Evolutionary conservation across 2,888 invertebrate genomes (phyloP), one percentile per base, ranked within the genome.

Genomic region (Drosophila algonquin): DNA sequence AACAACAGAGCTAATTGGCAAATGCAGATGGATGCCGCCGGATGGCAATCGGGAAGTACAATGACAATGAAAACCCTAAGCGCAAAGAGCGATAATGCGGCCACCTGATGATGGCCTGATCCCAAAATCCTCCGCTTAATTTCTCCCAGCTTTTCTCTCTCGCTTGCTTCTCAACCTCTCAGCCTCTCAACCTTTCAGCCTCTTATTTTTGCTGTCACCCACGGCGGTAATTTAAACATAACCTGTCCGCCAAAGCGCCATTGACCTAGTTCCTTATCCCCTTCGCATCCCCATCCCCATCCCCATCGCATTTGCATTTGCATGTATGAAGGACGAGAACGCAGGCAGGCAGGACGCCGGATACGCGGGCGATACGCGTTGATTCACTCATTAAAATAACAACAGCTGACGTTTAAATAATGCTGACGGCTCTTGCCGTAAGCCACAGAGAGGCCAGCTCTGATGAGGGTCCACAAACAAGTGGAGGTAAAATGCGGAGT

Each of bases 321-420:
- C 68, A 55, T 50, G 48, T 67, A 69, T 51, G 69, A 60, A 53
- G 69, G 70, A 70, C 59, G 40, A 14, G 40, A 40, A 1, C 14
- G 40, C 40, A 40, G 40, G 40, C 40, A 40, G 40, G 40, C 40
- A 40, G 40, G n/a, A 47, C 21, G 57, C 45, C 27, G 67, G 72
- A 65, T 54, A 44, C 21, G 40, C 62, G 48, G 54, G 53, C 53
- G 40, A 40, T 40, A 40, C 40, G 63, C 67, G 71, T 70, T 81
- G 76, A 83, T 84, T 87, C 76, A 78, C 81, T 72, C 74, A 87
- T 81, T 87, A 53, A 81, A 83, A 72, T 75, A 67, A 74, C 81
- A 83, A 65, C 81, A 74, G 65, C 74, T 79, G 81, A 63, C 87
- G 70, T 68, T 83, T 63, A 78, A 83, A 77, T 75, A 75, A 80